Conservation (phyloP, 1,140 invertebrate genomes). For the Berghia stephanieae region DNA sequence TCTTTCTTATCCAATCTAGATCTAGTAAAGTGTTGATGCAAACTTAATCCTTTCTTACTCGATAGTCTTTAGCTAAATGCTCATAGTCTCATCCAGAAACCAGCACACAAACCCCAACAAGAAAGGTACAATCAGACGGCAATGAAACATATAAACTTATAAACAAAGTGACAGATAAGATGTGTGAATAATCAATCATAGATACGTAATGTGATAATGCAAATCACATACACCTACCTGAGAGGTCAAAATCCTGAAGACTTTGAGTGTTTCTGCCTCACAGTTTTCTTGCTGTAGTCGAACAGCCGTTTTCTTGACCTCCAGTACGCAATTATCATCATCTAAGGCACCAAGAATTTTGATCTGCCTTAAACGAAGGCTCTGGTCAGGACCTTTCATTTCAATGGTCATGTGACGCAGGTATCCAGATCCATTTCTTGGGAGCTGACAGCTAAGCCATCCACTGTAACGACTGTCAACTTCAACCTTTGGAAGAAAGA, state of each 20-base stretch:
- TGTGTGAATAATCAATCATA: no score
- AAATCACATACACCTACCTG: conserved; percentile 80
- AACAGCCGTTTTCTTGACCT: conserved; percentile 54
- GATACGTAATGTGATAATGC: no score
- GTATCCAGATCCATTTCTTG: conserved; percentile 68
- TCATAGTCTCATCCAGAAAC: no score
- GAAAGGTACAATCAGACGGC: not conserved
- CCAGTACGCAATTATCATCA: conserved; percentile 47
- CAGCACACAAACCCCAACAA: not conserved
- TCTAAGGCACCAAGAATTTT: conserved; percentile 65
- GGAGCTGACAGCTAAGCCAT: conserved; percentile 80
- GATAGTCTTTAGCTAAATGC: no score
- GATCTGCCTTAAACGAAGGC: conserved; percentile 87
- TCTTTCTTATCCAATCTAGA: no score
- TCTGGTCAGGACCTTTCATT: conserved; percentile 90
- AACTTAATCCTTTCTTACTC: no score
- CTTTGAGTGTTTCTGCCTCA: conserved; percentile 90
- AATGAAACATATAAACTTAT: not conserved
- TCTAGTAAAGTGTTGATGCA: no score
- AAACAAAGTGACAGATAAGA: no score
- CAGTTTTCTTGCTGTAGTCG: conserved; percentile 75
- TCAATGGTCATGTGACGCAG: conserved; percentile 75
- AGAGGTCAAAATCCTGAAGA: conserved; percentile 92
- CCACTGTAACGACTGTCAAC: conserved; percentile 75
- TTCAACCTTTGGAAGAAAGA: conserved; percentile 75